phyloP scores from a whole-genome alignment of 2,797 vertebrate genomes.

The Scleropages formosus region DNA sequence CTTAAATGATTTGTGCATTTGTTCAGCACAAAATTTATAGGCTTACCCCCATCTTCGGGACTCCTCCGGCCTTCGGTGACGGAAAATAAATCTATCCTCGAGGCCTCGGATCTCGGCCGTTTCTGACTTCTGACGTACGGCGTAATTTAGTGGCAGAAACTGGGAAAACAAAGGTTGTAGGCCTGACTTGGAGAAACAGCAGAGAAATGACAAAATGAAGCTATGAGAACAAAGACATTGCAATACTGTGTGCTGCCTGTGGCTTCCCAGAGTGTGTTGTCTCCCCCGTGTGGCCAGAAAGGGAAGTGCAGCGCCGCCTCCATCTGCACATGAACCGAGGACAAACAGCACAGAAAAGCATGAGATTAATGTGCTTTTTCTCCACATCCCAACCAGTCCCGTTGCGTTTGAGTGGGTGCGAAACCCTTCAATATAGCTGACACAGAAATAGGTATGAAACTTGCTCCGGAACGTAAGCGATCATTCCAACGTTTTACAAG shows the following conservation, averaged over 20 bases:
- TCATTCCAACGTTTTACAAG: neutral
- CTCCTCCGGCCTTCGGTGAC: no score
- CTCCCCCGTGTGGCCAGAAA: constrained; percentile 29
- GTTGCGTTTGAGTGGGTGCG: neutral
- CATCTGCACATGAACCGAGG: neutral
- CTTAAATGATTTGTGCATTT: constrained; percentile 17
- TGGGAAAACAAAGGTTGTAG: constrained; percentile 10
- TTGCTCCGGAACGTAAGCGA: neutral
- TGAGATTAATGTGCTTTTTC: neutral
- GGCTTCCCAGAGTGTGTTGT: constrained; percentile 10
- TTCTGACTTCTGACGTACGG: neutral
- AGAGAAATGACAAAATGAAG: neutral
- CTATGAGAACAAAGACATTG: no score
- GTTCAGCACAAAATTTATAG: constrained; percentile 18
- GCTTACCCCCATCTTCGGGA: neutral
- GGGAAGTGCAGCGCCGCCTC: neutral
- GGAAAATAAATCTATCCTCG: neutral
- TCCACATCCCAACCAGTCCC: neutral
- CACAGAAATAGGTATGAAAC: neutral
- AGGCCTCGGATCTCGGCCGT: neutral
- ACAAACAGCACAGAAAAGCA: neutral
- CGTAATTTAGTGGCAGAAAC: constrained; percentile 3
- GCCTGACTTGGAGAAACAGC: neutral
- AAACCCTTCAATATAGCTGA: neutral
- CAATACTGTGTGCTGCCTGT: no score